Conservation (phyloP, 2,113 vertebrate genomes). For the Lophotis ruficrista region DNA sequence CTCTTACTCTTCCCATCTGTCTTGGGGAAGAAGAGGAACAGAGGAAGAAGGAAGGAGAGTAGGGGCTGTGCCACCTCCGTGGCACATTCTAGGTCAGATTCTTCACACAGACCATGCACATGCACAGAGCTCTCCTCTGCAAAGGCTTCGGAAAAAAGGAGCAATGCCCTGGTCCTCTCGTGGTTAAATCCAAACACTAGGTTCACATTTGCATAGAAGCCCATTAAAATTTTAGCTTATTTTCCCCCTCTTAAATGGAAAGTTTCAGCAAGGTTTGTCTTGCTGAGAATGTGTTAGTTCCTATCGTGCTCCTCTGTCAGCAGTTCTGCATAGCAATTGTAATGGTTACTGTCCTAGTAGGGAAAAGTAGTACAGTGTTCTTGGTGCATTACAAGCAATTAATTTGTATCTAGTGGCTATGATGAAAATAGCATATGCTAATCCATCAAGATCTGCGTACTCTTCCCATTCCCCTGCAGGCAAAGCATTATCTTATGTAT, state of each 20-base stretch:
- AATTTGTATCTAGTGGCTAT: not conserved
- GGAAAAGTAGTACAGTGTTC: not conserved
- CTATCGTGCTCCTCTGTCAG: not conserved
- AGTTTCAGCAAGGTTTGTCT: not conserved
- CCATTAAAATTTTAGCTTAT: not conserved
- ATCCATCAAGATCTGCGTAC: not conserved
- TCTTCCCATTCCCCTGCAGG: not conserved
- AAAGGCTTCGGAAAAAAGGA: not conserved
- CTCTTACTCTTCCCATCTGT: not conserved
- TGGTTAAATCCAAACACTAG: not conserved
- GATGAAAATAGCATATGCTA: slow-evolving; percentile 1
- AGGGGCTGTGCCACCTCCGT: not conserved
- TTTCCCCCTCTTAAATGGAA: not conserved
- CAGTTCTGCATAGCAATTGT: not conserved
- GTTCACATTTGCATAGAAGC: not conserved
- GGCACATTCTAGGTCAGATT: not conserved
- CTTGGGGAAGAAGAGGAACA: not conserved
- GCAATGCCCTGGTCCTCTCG: not conserved
- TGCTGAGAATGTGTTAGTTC: not conserved
- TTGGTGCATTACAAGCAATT: not conserved
- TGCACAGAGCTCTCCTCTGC: not conserved
- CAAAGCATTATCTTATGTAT: not conserved
- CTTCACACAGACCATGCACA: not conserved
- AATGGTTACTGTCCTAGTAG: not conserved
- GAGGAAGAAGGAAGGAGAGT: not conserved